Evolutionary conservation across 1,140 invertebrate genomes (phyloP), one percentile per base, ranked within the genome.

Genomic region (Leptopilina clavipes): DNA sequence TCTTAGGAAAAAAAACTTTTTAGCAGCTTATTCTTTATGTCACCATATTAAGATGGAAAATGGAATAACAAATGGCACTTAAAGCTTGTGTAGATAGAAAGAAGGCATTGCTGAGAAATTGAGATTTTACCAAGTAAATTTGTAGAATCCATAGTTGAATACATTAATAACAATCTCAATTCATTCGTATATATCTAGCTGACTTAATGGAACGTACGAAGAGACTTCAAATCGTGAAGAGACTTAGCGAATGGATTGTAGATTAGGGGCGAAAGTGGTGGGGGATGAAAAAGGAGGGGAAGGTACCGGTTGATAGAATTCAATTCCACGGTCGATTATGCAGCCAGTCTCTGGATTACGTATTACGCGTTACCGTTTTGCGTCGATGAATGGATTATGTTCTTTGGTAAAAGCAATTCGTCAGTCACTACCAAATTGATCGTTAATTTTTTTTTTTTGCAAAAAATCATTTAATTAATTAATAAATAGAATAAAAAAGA

Each of bases 271-370:
- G 37, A 43, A 11, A 19, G 70, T 14, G n/a, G 5, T 40, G n/a
- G 40, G 25, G 56, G 25, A 48, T 18, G 6, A 40, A 11, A 43
- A 31, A 52, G 31, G 76, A 40, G 59, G 65, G 65, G 76, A 71
- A 37, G 45, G 75, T 73, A 74, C 54, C 37, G 76, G 77, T 72
- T 79, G 85, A 79, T 82, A 85, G 81, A 85, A 86, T 83, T 86
- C 84, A 86, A 86, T 86, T 86, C 78, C 83, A 83, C 82, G 83
- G 79, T 83, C 85, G 79, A 79, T 83, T 83, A 78, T 82, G 82
- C 77, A 83, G 77, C 70, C 72, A 71, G 74, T 75, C 73, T 73
- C 71, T 40, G 72, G 72, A 76, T 76, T 76, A 79, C 65, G 74
- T 70, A 72, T 76, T 73, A 78, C 19, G 75, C 54, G n/a, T 73